These are phyloP conservation scores for Desmodus rotundus DNA, from an alignment of 2,113 vertebrate species.

Conservation along the genomic window DNA sequence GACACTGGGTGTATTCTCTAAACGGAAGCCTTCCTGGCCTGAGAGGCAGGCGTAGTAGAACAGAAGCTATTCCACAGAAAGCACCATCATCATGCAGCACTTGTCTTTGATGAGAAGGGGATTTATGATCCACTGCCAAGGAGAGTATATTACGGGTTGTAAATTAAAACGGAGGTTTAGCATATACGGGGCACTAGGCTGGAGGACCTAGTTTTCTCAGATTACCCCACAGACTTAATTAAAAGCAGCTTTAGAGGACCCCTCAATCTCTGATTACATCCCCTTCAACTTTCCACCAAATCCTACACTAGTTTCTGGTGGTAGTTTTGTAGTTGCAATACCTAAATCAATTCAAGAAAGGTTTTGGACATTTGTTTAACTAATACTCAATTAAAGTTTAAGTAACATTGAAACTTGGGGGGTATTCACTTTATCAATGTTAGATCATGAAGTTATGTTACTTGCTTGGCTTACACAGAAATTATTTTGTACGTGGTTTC, in stretches of 20 bases:
- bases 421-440: neutral
- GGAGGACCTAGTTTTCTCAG: constrained; percentile 69
- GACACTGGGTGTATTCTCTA: constrained; percentile 69
- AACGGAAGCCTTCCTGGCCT: constrained; percentile 65
- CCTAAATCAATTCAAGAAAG: neutral
- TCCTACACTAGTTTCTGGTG: constrained; percentile 30
- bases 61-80: constrained; percentile 73
- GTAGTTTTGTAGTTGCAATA: constrained; percentile 19
- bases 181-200: constrained; percentile 59
- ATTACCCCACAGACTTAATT: constrained; percentile 67
- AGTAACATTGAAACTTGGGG: neutral
- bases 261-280: neutral
- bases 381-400: constrained; percentile 25
- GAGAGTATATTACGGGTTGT: constrained; percentile 76
- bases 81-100: constrained; percentile 75
- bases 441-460: neutral
- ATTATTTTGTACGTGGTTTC: neutral
- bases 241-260: constrained; percentile 55
- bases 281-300: constrained; percentile 49
- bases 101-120: constrained; percentile 66
- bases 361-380: constrained; percentile 14
- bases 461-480: neutral
- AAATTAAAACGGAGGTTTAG: constrained; percentile 81
- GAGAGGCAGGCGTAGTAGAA: constrained; percentile 63
- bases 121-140: constrained; percentile 81